These are phyloP conservation scores for Gasteruption jaculator DNA, from an alignment of 2,888 invertebrate species.

Conservation along the genomic window DNA sequence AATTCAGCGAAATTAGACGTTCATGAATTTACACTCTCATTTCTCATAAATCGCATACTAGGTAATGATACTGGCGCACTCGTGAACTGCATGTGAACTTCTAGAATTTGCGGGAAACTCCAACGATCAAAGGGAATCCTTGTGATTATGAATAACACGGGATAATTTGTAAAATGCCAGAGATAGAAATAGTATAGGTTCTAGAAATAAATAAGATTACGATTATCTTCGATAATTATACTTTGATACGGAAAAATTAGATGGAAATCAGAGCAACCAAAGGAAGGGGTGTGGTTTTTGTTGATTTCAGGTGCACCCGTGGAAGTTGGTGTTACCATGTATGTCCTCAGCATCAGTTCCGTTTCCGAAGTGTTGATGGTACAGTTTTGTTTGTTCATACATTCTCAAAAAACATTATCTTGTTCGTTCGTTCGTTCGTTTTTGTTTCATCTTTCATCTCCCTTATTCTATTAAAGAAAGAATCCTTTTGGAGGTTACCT, in stretches of 20 bases:
- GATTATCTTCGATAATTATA: constrained; percentile 6
- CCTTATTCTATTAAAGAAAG: constrained; percentile 23
- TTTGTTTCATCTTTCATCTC: constrained; percentile 20
- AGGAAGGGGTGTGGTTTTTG: constrained; percentile 44
- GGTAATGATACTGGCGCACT: too few relatives aligned
- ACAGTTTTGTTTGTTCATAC: too few relatives aligned
- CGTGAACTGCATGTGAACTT: too few relatives aligned
- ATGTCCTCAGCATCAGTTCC: constrained; percentile 96
- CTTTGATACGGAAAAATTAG: too few relatives aligned
- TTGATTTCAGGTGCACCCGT: constrained; percentile 91
- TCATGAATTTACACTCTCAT: too few relatives aligned
- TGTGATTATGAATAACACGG: constrained; percentile 11
- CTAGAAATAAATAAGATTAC: too few relatives aligned
- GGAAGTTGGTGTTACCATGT: constrained; percentile 97
- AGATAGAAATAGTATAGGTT: too few relatives aligned
- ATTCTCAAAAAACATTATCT: constrained; percentile 28
- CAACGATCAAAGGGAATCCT: constrained; percentile 2
- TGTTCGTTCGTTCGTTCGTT: constrained; percentile 29
- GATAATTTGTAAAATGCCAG: too few relatives aligned
- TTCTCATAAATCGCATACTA: too few relatives aligned
- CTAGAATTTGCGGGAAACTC: too few relatives aligned
- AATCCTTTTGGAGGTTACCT: too few relatives aligned
- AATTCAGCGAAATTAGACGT: too few relatives aligned
- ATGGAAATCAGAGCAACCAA: constrained; percentile 40
- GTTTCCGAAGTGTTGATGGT: constrained; percentile 99